Evolutionary conservation across 2,888 invertebrate genomes (phyloP), one percentile per base, ranked within the genome.

Genomic region (Andrena fulva): DNA sequence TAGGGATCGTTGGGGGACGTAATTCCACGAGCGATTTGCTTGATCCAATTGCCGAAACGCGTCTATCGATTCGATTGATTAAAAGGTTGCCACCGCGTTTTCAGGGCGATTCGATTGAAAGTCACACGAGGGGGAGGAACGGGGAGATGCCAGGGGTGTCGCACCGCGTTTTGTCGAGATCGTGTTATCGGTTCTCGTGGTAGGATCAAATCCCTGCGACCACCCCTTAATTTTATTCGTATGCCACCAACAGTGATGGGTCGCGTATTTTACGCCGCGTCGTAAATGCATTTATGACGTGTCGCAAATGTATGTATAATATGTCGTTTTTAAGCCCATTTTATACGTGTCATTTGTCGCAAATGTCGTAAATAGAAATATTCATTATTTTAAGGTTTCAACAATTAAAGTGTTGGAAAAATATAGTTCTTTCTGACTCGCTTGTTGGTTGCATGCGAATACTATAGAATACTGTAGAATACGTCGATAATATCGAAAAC

Each of bases 21-120:
- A 91, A 92, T 92, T 85, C 90, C 82, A 89, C 90, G 89, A 92
- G 84, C 90, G 90, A 92, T 92, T 92, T 91, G 86, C 80, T 90
- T 90, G 91, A 92, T 91, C 90, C 85, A 88, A 91, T 91, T 85
- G 86, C 82, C 77, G 80, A 83, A 68, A 74, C 70, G 72, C 62
- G 75, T 82, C 52, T 82, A 90, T 91, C 89, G 89, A 89, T 89
- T 81, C 86, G 85, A 91, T 91, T 91, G 91, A 91, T 91, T 91
- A 91, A 91, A 91, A 90, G 90, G 79, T 78, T 77, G 82, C 77
- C 79, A 74, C 78, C 82, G 24, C 20, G 56, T 85, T 76, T 83
- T 80, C 48, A 80, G 84, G 77, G 82, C 48, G 76, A 78, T 66
- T 48, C 87, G 85, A 90, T 90, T 90, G 89, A 84, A 87, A 90